Evolutionary conservation across 2,888 invertebrate genomes (phyloP), one percentile per base, ranked within the genome.

Genomic region (Mechanitis mazaeus): DNA sequence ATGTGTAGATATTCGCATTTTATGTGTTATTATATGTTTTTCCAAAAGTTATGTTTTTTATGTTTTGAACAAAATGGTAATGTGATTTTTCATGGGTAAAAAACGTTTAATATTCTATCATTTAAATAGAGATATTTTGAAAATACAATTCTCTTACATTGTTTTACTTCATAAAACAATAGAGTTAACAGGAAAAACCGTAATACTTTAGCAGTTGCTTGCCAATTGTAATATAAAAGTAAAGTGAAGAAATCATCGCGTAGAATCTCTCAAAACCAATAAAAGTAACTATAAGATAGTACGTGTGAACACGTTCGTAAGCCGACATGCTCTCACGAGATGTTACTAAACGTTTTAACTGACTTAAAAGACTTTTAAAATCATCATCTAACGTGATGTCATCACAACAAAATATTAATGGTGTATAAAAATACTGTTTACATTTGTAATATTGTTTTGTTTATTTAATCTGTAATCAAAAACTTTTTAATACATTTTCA

Each of bases 291-390:
- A 55, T 64, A 62, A 55, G 65, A 61, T 62, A 55, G 46, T 45
- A 63, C 38, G 59, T 60, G 60, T 53, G 45, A 61, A 67, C 60
- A 61, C 60, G 50, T 63, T 61, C 47, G 56, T 56, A 55, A 55
- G 61, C 59, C 55, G 58, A 61, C 63, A 56, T 59, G 56, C 59
- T 54, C 45, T 38, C 7, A 38, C 55, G 33, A 11, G 38, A 55
- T 55, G 11, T 7, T 28, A 31, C 31, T 3, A 5, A 50, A 35
- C 31, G 56, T 50, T 42, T 42, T 42, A 57, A 50, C 46, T 57
- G 57, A 42, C 31, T 56, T 33, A 35, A 47, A 46, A 47, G 45
- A 47, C 20, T 28, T 42, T 45, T 47, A 9, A 33, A 45, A 56
- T 45, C 20, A 28, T 45, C n/a, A n/a, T 20, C n/a, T 54, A 12